Percentiles rank a stretch among this genome's conserved stretches.
phyloP scores from a whole-genome alignment of 2,797 vertebrate species.

The Vespertilio murinus region DNA sequence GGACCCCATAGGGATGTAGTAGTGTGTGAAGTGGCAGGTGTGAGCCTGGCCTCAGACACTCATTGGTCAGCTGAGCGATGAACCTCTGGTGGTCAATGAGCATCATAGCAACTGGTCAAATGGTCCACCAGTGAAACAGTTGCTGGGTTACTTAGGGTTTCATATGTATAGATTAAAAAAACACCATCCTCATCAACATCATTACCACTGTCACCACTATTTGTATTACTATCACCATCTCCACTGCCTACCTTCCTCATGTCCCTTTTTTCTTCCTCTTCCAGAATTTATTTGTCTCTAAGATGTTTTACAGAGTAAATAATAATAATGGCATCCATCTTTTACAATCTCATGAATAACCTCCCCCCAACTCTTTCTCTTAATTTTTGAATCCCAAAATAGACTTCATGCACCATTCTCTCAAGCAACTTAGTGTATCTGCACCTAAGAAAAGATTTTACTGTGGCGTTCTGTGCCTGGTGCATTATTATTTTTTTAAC shows the following conservation, averaged over 20 bases:
- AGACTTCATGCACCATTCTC: not conserved
- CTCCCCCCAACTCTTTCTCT: not conserved
- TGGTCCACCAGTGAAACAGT: no score
- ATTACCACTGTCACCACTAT: fast-evolving
- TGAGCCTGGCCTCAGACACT: no score
- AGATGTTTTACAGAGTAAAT: not conserved
- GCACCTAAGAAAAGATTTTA: not conserved
- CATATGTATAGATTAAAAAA: not conserved
- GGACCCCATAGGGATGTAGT: no score
- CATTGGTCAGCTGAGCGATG: no score
- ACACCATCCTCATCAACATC: not conserved
- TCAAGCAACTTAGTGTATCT: not conserved
- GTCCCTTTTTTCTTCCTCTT: not conserved
- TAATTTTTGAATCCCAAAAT: not conserved
- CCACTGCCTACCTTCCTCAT: not conserved
- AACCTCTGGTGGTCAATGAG: no score
- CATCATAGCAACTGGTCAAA: no score
- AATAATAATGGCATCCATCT: not conserved
- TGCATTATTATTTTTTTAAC: not conserved
- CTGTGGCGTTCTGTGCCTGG: not conserved
- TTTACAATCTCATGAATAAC: not conserved
- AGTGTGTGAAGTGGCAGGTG: no score
- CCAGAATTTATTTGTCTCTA: not conserved
- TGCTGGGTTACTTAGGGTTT: no score
- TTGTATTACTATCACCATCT: not conserved